phyloP scores from a whole-genome alignment of 2,797 vertebrate genomes.

The Pangasius macronema region DNA sequence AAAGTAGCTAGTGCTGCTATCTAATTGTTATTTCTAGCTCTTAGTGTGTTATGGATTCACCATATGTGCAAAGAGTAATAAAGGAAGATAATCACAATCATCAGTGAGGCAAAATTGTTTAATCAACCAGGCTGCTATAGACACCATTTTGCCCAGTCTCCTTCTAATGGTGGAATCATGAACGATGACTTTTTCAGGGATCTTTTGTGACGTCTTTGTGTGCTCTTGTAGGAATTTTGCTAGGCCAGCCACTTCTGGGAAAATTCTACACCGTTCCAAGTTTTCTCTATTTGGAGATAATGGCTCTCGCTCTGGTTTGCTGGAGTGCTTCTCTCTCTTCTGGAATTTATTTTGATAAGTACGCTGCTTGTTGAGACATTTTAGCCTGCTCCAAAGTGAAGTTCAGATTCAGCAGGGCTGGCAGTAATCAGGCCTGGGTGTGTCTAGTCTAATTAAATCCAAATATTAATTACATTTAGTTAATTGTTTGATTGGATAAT shows the following conservation, averaged over 20 bases:
- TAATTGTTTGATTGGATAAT: neutral
- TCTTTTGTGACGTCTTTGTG: too few relatives aligned
- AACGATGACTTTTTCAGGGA: neutral
- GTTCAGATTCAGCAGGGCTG: neutral
- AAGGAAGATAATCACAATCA: too few relatives aligned
- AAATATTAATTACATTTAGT: neutral
- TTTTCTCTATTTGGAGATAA: neutral
- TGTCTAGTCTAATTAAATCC: neutral
- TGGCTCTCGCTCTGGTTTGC: neutral
- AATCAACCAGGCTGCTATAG: too few relatives aligned
- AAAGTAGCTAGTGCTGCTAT: too few relatives aligned
- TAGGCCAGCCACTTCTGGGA: neutral
- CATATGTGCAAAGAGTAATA: too few relatives aligned
- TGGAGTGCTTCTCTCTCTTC: neutral
- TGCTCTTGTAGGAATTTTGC: too few relatives aligned
- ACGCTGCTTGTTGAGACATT: neutral
- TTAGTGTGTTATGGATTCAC: too few relatives aligned
- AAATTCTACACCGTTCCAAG: neutral
- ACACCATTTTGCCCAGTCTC: neutral
- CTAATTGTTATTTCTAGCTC: too few relatives aligned
- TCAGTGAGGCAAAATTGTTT: too few relatives aligned
- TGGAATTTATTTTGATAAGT: neutral
- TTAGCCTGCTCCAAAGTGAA: neutral
- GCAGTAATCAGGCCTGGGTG: neutral
- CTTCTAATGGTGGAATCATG: neutral